These are phyloP conservation scores for Molossus molossus DNA, from an alignment of 2,797 vertebrate genomes.

Conservation along the genomic window DNA sequence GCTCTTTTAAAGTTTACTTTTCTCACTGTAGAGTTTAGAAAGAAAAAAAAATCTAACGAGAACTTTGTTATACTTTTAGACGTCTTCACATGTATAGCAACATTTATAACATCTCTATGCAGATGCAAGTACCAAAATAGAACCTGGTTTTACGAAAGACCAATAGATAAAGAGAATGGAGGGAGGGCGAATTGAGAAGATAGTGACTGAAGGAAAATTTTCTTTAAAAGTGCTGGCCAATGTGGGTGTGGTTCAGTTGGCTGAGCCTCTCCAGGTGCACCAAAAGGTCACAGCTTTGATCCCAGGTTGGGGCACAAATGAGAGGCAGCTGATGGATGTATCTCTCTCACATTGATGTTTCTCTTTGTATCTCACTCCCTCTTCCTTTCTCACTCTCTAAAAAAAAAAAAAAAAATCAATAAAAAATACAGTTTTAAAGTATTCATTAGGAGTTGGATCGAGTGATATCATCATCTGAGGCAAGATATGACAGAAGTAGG, in stretches of 20 bases:
- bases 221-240: background rate
- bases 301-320: too few species aligned
- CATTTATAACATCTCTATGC: background rate
- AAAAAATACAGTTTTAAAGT: too few species aligned
- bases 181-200: constrained; percentile 66
- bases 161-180: background rate
- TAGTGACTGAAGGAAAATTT: background rate
- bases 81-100: background rate
- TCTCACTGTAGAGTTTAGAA: constrained; percentile 14
- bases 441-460: background rate
- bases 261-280: too few species aligned
- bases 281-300: too few species aligned
- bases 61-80: background rate
- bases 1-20: constrained; percentile 27
- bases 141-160: background rate
- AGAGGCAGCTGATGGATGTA: too few species aligned
- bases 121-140: background rate
- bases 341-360: too few species aligned
- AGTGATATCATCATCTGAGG: background rate
- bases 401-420: too few species aligned
- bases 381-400: too few species aligned
- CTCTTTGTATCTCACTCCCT: too few species aligned
- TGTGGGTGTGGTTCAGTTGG: too few species aligned
- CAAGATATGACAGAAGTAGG: background rate
- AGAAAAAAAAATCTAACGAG: background rate